A percentile compares a stretch with the other conserved stretches of the same genome.
Conservation (phyloP, 2,888 invertebrate species). For the Brachypalpus laphriformis region DNA sequence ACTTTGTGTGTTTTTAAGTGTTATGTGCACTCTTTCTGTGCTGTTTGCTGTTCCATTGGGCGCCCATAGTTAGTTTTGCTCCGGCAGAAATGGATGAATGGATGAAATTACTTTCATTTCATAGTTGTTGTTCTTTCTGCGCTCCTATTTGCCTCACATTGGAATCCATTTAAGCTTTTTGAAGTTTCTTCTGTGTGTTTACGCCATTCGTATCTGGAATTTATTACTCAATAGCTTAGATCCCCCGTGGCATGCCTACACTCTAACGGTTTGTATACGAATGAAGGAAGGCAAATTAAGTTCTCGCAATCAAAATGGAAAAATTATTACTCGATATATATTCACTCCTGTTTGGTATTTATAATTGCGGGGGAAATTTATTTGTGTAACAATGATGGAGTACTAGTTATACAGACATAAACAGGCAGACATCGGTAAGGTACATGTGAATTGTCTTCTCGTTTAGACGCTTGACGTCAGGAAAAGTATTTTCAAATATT, state of each 20-base stretch:
- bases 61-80: not conserved
- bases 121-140: not conserved
- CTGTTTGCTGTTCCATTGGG: constrained; percentile 2
- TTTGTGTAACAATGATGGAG: not conserved
- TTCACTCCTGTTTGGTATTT: not conserved
- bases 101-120: constrained; percentile 33
- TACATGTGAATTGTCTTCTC: not conserved
- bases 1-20: not conserved
- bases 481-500: not conserved
- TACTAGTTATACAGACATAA: not conserved
- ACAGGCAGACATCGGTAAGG: not conserved
- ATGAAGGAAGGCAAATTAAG: constrained; percentile 8
- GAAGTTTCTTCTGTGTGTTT: constrained; percentile 18
- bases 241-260: not conserved
- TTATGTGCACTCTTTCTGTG: not conserved
- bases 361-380: not conserved
- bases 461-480: not conserved
- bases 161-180: constrained; percentile 31
- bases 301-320: constrained; percentile 12
- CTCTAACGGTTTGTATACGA: not conserved
- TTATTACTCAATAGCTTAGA: constrained; percentile 39
- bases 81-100: constrained; percentile 7
- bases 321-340: not conserved
- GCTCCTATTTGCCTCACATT: not conserved
- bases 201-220: constrained; percentile 17